Conservation (phyloP, 2,888 invertebrate genomes). For the Matsumyia berberina region DNA sequence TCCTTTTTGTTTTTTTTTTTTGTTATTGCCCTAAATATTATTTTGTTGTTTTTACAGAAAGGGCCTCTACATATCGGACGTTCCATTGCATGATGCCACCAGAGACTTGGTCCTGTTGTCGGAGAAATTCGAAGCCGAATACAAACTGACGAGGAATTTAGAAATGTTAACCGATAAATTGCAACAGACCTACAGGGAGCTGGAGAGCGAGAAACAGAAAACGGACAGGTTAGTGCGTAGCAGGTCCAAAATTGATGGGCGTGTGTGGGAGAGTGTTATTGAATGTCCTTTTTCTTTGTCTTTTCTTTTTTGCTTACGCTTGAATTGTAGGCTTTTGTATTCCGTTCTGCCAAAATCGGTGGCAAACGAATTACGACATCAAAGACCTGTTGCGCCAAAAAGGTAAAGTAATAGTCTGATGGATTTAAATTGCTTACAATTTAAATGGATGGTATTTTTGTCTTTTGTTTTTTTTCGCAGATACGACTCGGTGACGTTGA, state of each 20-base stretch:
- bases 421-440: background rate
- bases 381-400: conserved; percentile 94
- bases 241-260: conserved; percentile 58
- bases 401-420: conserved; percentile 85
- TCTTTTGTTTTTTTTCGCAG: conserved; percentile 83
- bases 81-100: conserved; percentile 97
- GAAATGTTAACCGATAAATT: conserved; percentile 97
- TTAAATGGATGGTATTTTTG: conserved; percentile 42
- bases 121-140: conserved; percentile 98
- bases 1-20: conserved; percentile 69
- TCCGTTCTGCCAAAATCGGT: conserved; percentile 97
- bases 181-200: conserved; percentile 96
- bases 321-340: conserved; percentile 90
- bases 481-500: conserved; percentile 95
- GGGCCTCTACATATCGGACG: conserved; percentile 96
- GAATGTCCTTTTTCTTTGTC: conserved; percentile 63
- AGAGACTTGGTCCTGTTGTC: conserved; percentile 97
- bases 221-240: conserved; percentile 91
- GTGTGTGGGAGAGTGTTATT: conserved; percentile 73
- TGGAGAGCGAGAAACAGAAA: conserved; percentile 97
- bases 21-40: conserved; percentile 30
- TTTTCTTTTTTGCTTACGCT: conserved; percentile 20
- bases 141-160: conserved; percentile 96
- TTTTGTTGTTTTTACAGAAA: conserved; percentile 86
- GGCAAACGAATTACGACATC: conserved; percentile 96